Percentiles rank a stretch among this genome's conserved stretches.
These are phyloP conservation scores for Cebidichthys violaceus DNA, from an alignment of 2,113 vertebrate genomes.

Conservation along the genomic window DNA sequence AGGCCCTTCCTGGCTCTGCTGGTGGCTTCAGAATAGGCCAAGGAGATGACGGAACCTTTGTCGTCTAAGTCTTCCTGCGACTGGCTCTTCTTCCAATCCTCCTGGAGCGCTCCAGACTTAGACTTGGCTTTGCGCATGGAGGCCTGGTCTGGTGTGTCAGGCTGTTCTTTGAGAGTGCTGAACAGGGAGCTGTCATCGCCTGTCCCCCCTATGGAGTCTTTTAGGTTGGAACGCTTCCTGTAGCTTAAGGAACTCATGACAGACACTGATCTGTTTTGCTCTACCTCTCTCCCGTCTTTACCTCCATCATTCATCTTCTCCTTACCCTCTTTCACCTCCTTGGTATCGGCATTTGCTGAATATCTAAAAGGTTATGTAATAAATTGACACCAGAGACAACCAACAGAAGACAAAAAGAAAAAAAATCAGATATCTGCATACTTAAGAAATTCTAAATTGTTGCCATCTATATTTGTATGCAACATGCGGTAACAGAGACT, in stretches of 20 bases:
- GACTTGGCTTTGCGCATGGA: constrained; percentile 84
- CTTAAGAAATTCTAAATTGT: not conserved
- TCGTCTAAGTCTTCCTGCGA: constrained; percentile 80
- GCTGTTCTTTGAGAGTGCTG: constrained; percentile 88
- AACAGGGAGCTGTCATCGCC: constrained; percentile 92
- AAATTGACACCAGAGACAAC: constrained; percentile 37
- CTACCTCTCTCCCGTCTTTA: constrained; percentile 82
- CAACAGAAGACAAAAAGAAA: constrained; percentile 34
- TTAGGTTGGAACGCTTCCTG: constrained; percentile 91
- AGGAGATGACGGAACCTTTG: constrained; percentile 85
- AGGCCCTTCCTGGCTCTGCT: constrained; percentile 86
- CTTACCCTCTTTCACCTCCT: constrained; percentile 80
- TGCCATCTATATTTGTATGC: not conserved
- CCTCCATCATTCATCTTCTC: constrained; percentile 76
- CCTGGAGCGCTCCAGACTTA: constrained; percentile 70
- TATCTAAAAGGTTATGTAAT: constrained; percentile 76
- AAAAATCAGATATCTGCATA: constrained; percentile 2
- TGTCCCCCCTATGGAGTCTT: constrained; percentile 92
- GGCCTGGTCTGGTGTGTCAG: constrained; percentile 84
- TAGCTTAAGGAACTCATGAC: constrained; percentile 97
- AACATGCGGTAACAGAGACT: constrained; percentile 15
- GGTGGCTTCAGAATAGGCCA: constrained; percentile 87
- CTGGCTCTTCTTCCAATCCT: constrained; percentile 80
- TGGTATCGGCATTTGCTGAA: constrained; percentile 76
- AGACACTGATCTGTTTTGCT: constrained; percentile 87